Base-by-base conservation (phyloP, 2,113 vertebrate species). In the Oophaga pumilio region DNA sequence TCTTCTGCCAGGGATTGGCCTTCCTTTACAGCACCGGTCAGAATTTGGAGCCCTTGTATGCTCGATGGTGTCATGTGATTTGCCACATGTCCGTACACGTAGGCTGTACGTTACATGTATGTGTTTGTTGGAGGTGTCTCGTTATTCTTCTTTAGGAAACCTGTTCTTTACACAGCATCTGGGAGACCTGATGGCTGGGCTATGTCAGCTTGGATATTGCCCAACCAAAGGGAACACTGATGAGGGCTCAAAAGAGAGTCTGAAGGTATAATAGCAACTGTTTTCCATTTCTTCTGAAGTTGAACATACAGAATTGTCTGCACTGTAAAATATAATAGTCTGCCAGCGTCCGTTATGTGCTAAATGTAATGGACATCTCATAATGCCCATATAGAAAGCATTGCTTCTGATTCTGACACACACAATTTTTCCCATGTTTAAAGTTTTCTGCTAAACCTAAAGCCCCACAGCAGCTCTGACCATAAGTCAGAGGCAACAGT, bases 171-270 rank as follows among this genome's bases (percentile, higher is more conserved):
- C 94, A 0, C 94, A 92, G 13, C 96, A 99, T 82, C 94, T 99
- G 13, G 96, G 97, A 0, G 96, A 97, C 33, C 89, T 99, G 9
- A 94, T 97, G 64, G 96, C 96, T 0, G 93, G 94, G 0, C 92
- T 99, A 28, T 97, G 97, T 90, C 97, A 96, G 89, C 94, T 99
- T 26, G 96, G 95, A 11, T 94, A 95, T 90, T 93, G 93, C 82
- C 96, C 95, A 1, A 90, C 62, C 11, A 91, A 91, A n/a, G 89
- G 89, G 17, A 93, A 93, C 43, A 88, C 71, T 28, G 17, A 17
- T 73, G 22, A 6, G 86, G 76, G 18, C 17, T 62, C 76, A 8
- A 8, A 49, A 10, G 85, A 84, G 82, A 89, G 90, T 68, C 88
- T 86, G 80, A 89, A 73, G 57, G 60, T 88, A 50, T 28, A 60